Evolutionary conservation across 1,140 invertebrate genomes (phyloP).

Genomic region (Trachelipus rathkii): DNA sequence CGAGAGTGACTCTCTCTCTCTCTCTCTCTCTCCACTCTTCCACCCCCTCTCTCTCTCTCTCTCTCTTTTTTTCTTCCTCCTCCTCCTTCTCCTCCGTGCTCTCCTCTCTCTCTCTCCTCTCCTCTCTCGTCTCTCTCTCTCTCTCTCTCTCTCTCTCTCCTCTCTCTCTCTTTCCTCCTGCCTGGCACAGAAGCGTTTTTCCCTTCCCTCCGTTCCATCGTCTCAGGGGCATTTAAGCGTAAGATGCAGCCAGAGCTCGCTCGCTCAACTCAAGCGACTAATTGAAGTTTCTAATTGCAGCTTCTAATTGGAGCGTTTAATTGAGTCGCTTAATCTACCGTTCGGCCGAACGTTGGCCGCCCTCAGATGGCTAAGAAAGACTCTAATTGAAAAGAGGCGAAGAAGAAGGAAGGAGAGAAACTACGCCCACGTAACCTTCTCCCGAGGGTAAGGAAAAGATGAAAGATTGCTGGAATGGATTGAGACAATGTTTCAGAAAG

Average conservation of each 20-base stretch:
- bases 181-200: too few relatives aligned
- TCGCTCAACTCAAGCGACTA: neutral
- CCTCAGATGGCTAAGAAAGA: slow-evolving; percentile 5
- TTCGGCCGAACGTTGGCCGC: slow-evolving; percentile 6
- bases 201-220: neutral
- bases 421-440: too few relatives aligned
- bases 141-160: too few relatives aligned
- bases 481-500: too few relatives aligned
- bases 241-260: slow-evolving; percentile 1
- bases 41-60: too few relatives aligned
- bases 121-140: too few relatives aligned
- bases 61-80: too few relatives aligned
- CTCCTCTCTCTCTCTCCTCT: too few relatives aligned
- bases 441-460: too few relatives aligned
- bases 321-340: slow-evolving; percentile 7
- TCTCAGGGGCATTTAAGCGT: neutral
- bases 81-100: too few relatives aligned
- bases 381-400: neutral
- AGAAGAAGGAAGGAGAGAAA: neutral
- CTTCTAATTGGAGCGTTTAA: slow-evolving; percentile 12
- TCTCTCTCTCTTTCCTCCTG: neutral
- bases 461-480: too few relatives aligned
- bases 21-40: neutral
- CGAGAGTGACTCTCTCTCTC: neutral
- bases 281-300: slow-evolving; percentile 10